Evolutionary conservation across 2,888 invertebrate species (phyloP).

Genomic region (Dicyrtoma fusca): DNA sequence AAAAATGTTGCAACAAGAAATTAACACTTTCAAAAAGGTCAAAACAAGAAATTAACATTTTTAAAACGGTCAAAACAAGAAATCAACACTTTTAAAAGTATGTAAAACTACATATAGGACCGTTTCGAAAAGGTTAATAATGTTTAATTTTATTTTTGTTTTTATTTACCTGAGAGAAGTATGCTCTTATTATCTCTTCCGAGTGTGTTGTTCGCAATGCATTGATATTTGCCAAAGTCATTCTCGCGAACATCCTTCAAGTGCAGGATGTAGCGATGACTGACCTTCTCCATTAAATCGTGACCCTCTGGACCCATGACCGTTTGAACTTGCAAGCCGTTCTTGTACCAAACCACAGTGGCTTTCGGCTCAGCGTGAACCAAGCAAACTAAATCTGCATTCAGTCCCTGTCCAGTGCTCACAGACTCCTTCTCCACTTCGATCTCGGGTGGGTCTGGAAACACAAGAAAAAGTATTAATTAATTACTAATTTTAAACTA

Average conservation of each 20-base stretch:
- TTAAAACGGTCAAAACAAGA: too few relatives aligned
- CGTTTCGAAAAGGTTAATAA: too few relatives aligned
- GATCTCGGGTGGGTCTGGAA: conserved; percentile 62
- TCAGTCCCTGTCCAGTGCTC: conserved; percentile 60
- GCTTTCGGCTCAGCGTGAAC: conserved; percentile 62
- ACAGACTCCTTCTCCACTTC: conserved; percentile 61
- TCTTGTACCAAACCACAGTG: conserved; percentile 73
- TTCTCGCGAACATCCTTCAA: conserved; percentile 71
- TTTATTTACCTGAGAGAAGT: conserved; percentile 65
- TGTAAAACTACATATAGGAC: too few relatives aligned
- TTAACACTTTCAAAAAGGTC: too few relatives aligned
- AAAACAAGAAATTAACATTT: too few relatives aligned
- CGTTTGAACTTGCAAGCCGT: conserved; percentile 69
- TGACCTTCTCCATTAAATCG: conserved; percentile 39
- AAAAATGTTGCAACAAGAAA: too few relatives aligned
- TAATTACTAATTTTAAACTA: neutral
- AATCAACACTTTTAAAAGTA: too few relatives aligned
- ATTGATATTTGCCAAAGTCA: conserved; percentile 74
- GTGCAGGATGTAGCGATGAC: conserved; percentile 65
- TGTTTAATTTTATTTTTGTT: neutral
- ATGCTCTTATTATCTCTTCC: conserved; percentile 72
- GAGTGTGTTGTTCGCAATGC: conserved; percentile 72
- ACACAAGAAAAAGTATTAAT: conserved; percentile 37
- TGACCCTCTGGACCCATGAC: conserved; percentile 61
- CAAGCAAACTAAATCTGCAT: conserved; percentile 61